These are phyloP conservation scores for Apoda limacodes DNA, from an alignment of 2,888 invertebrate species.

Conservation along the genomic window DNA sequence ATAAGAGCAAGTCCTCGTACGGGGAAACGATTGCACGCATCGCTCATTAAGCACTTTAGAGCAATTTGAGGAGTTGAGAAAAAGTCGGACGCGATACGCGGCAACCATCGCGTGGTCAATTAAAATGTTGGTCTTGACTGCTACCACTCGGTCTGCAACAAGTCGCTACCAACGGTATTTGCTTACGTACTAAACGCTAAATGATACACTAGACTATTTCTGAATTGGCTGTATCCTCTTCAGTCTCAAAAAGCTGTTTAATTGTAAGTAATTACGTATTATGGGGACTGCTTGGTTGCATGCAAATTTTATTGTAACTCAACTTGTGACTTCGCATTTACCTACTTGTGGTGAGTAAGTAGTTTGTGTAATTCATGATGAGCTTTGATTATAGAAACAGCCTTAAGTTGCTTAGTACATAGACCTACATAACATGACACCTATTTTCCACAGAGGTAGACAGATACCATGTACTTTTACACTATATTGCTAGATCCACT, in stretches of 20 bases:
- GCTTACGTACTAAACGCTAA: constrained; percentile 29
- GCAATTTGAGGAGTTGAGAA: constrained; percentile 64
- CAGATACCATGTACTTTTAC: too few species aligned
- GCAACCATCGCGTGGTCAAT: constrained; percentile 67
- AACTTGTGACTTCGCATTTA: too few species aligned
- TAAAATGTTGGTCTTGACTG: constrained; percentile 35
- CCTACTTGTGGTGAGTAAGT: too few species aligned
- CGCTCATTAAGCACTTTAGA: constrained; percentile 70
- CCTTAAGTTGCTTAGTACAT: constrained; percentile 14
- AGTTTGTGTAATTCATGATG: constrained; percentile 4
- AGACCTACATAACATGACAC: too few species aligned
- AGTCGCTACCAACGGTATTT: constrained; percentile 37
- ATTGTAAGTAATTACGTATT: too few species aligned
- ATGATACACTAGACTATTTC: constrained; percentile 38
- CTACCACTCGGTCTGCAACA: constrained; percentile 18
- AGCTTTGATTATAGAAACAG: not conserved
- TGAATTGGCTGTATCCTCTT: constrained; percentile 54
- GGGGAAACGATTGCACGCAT: constrained; percentile 70
- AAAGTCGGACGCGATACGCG: constrained; percentile 59
- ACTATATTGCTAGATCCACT: too few species aligned
- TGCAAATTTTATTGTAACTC: too few species aligned
- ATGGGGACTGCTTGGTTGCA: too few species aligned
- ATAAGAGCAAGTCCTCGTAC: constrained; percentile 62
- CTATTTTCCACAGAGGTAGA: too few species aligned
- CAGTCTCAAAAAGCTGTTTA: too few species aligned